Percentiles rank a stretch among this genome's conserved stretches.
Conservation (phyloP, 2,113 vertebrate species). For the Anseranas semipalmata region DNA sequence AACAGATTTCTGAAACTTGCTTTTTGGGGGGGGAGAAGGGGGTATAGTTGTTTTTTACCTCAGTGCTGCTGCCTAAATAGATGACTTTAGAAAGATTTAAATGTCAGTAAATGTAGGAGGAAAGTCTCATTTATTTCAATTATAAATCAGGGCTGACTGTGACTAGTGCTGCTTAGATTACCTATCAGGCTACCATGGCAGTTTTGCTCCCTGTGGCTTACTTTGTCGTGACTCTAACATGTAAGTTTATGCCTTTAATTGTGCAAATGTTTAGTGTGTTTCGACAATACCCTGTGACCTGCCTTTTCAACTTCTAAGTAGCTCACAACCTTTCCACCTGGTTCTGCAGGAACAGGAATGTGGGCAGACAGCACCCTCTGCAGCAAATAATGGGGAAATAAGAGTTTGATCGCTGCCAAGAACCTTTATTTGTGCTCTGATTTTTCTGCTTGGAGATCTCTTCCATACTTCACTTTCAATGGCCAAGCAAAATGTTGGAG, state of each 20-base stretch:
- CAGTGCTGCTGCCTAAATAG: not conserved
- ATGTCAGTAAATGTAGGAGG: not conserved
- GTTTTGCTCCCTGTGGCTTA: not conserved
- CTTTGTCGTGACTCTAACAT: fast-evolving
- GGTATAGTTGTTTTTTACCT: not conserved
- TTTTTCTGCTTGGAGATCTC: not conserved
- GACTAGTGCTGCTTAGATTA: not conserved
- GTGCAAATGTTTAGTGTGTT: not conserved
- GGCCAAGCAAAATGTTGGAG: not conserved
- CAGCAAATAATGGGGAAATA: not conserved
- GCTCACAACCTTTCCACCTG: not conserved
- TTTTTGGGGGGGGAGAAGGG: not conserved
- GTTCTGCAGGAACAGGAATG: not conserved
- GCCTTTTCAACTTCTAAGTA: not conserved
- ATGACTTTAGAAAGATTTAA: not conserved
- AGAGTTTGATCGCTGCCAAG: not conserved
- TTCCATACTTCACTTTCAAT: not conserved
- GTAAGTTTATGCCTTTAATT: not conserved
- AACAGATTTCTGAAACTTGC: not conserved
- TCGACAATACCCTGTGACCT: not conserved
- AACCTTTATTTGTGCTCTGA: not conserved
- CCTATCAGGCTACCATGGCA: fast-evolving
- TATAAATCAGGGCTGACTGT: not conserved
- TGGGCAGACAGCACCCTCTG: constrained; percentile 54
- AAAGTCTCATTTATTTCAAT: not conserved